Evolutionary conservation across 1,140 invertebrate genomes (phyloP).

Genomic region (Drosophila subobscura): DNA sequence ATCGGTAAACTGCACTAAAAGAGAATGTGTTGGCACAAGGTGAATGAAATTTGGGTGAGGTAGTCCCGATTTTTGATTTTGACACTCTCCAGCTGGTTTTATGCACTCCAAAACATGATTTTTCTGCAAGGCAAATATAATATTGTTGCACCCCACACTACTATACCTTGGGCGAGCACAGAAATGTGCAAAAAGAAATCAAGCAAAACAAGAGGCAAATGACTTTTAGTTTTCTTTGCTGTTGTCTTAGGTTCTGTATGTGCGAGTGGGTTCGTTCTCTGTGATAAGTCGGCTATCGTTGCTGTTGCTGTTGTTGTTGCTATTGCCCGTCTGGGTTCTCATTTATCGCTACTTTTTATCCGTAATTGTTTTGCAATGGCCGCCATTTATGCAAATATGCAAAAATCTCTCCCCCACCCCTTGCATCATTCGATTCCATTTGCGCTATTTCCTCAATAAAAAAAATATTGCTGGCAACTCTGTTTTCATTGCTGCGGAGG

Average conservation of each 20-base stretch:
- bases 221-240: slow-evolving; percentile 59
- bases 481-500: slow-evolving; percentile 2
- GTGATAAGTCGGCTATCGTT: slow-evolving; percentile 58
- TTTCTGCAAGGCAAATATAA: no score
- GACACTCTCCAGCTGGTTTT: no score
- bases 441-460: slow-evolving; percentile 55
- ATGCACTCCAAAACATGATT: no score
- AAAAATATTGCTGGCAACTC: slow-evolving; percentile 11
- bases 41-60: no score
- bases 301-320: slow-evolving; percentile 29
- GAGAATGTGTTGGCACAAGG: slow-evolving; percentile 5
- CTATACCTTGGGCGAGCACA: slow-evolving; percentile 1
- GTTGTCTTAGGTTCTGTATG: slow-evolving; percentile 67
- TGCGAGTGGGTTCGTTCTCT: slow-evolving; percentile 31
- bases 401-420: slow-evolving; percentile 28
- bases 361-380: slow-evolving; percentile 47
- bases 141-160: no score
- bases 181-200: slow-evolving; percentile 16
- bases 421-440: slow-evolving; percentile 34
- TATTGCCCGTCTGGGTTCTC: slow-evolving; percentile 9
- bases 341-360: slow-evolving; percentile 34
- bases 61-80: no score
- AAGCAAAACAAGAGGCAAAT: slow-evolving; percentile 59
- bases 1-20: slow-evolving; percentile 35
- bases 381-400: slow-evolving; percentile 67